Evolutionary conservation across 1,140 invertebrate species (phyloP), one percentile per base, ranked within the genome.

Genomic region (Lethocerus indicus): DNA sequence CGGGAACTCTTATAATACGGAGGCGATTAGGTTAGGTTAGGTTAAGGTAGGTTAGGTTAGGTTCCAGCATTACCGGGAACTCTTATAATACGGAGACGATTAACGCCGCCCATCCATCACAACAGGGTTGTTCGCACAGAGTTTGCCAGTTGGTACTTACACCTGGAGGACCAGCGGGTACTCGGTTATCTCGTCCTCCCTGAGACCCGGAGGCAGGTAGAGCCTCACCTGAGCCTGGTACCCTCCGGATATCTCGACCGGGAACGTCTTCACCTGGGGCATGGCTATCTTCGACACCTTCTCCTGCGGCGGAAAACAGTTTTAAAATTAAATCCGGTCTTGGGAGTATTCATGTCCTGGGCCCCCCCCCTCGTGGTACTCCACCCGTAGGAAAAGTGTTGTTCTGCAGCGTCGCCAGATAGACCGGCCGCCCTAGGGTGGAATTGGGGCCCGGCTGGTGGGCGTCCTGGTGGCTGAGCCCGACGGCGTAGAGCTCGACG

Each of bases 151-250:
- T n/a, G n/a, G n/a, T n/a, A n/a, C n/a, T n/a, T 75, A 92, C 79
- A 87, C 82, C 63, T 88, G 83, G 28, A 92, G 70, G 5, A 92
- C 75, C 47, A 91, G 70, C 0, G 90, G 90, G 68, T 94, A 95
- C 41, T 81, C 78, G 1, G 87, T 89, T 45, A 91, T 87, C 67
- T 94, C 87, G 52, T 89, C 83, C 59, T 91, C 86, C 47, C 84
- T 66, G 1, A 58, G 63, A 1, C 84, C 84, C 0, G 87, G 86
- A 6, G 88, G 87, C 13, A 92, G 64, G 55, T 84, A 74, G 3
- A 93, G 68, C 43, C 81, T 71, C 2, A 89, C 84, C 57, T 83
- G 73, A 2, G 81, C 81, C 59, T 78, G 71, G 56, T 81, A 82
- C 0, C 81, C 84, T 18, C 83, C 84, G 1, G 81, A 83, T 50